Evolutionary conservation across 2,888 invertebrate species (phyloP).

Genomic region (Tachina fera): DNA sequence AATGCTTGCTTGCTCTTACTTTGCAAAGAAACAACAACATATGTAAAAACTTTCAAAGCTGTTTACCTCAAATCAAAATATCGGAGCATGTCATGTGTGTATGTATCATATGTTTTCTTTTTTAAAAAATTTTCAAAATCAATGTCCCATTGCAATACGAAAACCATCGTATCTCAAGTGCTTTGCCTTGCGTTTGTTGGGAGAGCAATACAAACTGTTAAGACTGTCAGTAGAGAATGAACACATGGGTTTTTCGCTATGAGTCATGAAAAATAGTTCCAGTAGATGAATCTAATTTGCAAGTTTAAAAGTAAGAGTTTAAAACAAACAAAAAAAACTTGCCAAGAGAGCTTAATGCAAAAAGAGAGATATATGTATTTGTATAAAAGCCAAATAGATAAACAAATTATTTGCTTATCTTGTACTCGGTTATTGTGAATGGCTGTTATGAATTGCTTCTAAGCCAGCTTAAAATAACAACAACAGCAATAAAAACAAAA

Average conservation of each 20-base stretch:
- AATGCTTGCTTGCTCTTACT: too few species aligned
- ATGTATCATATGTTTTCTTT: too few species aligned
- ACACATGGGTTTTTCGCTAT: not conserved
- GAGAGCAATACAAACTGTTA: not conserved
- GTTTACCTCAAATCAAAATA: too few species aligned
- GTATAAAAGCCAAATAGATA: not conserved
- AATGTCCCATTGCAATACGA: not conserved
- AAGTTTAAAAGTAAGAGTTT: not conserved
- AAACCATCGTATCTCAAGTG: not conserved
- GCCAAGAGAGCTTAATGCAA: not conserved
- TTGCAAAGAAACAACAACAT: too few species aligned
- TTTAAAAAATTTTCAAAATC: too few species aligned
- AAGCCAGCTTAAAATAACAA: not conserved
- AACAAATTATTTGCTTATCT: not conserved
- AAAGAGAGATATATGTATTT: not conserved
- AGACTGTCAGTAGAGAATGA: conserved; percentile 3
- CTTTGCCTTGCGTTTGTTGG: not conserved
- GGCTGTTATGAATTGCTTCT: not conserved
- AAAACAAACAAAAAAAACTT: not conserved
- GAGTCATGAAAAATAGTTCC: conserved; percentile 42
- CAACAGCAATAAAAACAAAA: too few species aligned
- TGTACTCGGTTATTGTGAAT: conserved; percentile 36
- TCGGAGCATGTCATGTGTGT: too few species aligned
- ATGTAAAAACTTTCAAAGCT: too few species aligned
- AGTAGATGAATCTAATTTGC: conserved; percentile 39